A percentile compares a stretch with the other conserved stretches of the same genome.
phyloP scores from a whole-genome alignment of 2,888 invertebrate species.

The Phania funesta region DNA sequence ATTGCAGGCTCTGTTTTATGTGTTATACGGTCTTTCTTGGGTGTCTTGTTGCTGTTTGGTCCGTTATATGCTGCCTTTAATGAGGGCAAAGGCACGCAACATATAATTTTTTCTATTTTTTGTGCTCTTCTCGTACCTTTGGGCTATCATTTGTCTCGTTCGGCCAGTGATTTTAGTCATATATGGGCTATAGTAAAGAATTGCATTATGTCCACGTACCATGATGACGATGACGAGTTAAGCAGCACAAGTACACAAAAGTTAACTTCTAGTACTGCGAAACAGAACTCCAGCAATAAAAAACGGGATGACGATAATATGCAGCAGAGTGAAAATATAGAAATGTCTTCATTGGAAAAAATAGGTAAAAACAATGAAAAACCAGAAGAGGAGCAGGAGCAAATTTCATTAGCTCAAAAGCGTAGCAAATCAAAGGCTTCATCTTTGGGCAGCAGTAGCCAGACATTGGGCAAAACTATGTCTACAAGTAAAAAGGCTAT shows the following conservation, averaged over 20 bases:
- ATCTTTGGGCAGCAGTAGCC: conserved; percentile 74
- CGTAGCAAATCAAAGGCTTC: conserved; percentile 75
- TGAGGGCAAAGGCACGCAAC: conserved; percentile 92
- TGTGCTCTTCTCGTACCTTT: conserved; percentile 93
- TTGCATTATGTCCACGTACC: conserved; percentile 86
- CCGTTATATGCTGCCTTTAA: conserved; percentile 93
- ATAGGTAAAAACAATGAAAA: conserved; percentile 48
- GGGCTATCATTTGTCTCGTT: conserved; percentile 95
- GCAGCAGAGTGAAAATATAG: conserved; percentile 74
- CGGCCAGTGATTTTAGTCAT: conserved; percentile 94
- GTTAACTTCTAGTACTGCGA: conserved; percentile 59
- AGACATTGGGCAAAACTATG: conserved; percentile 73
- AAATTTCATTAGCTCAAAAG: conserved; percentile 68
- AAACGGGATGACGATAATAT: conserved; percentile 31
- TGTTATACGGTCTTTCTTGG: conserved; percentile 89
- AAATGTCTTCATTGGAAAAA: conserved; percentile 75
- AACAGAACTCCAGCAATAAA: conserved; percentile 49
- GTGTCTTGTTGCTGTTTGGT: conserved; percentile 90
- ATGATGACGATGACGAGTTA: conserved; percentile 84
- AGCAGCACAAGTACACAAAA: conserved; percentile 69
- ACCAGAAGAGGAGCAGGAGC: conserved; percentile 29
- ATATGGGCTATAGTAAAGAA: conserved; percentile 92
- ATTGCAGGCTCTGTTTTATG: conserved; percentile 86
- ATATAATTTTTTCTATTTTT: conserved; percentile 96
- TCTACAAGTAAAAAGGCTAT: conserved; percentile 72